Evolutionary conservation across 2,888 invertebrate genomes (phyloP), one percentile per base, ranked within the genome.

Genomic region (Phyllotreta striolata): DNA sequence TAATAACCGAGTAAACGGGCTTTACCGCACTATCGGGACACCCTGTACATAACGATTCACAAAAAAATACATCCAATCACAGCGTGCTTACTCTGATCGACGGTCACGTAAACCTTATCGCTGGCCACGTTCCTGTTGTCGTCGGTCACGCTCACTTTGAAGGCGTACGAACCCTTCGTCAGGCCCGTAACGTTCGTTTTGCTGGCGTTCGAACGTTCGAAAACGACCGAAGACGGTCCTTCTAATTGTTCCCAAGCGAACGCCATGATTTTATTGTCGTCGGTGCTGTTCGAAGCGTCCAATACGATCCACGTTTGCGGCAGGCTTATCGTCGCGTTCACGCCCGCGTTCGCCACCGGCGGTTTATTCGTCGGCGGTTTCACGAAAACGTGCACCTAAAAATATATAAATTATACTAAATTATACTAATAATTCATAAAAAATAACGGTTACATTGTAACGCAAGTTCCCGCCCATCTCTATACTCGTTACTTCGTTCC

Each of bases 41-140:
- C n/a, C n/a, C n/a, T n/a, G n/a, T n/a, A n/a, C n/a, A n/a, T n/a
- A n/a, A n/a, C n/a, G n/a, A n/a, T n/a, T n/a, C n/a, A n/a, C n/a
- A n/a, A n/a, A n/a, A n/a, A n/a, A n/a, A n/a, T n/a, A n/a, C n/a
- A n/a, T n/a, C n/a, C n/a, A n/a, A n/a, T n/a, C n/a, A n/a, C n/a
- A n/a, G n/a, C n/a, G n/a, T n/a, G n/a, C n/a, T n/a, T 84, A 93
- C 93, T 93, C 83, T 95, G 95, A 60, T 92, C 90, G 8, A 95
- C 93, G 66, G 89, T 91, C 49, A 95, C 85, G 76, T 86, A 87
- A 46, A 92, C 88, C 56, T 84, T 86, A 79, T 90, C 90, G 8
- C 85, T 85, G 46, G 91, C 91, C n/a, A 88, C 88, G 75, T 94
- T 92, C 55, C 91, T 92, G 74, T 91, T 92, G 74, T 92, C 92